phyloP scores from a whole-genome alignment of 2,797 vertebrate species.

The Xiphorhynchus erythropygius region DNA sequence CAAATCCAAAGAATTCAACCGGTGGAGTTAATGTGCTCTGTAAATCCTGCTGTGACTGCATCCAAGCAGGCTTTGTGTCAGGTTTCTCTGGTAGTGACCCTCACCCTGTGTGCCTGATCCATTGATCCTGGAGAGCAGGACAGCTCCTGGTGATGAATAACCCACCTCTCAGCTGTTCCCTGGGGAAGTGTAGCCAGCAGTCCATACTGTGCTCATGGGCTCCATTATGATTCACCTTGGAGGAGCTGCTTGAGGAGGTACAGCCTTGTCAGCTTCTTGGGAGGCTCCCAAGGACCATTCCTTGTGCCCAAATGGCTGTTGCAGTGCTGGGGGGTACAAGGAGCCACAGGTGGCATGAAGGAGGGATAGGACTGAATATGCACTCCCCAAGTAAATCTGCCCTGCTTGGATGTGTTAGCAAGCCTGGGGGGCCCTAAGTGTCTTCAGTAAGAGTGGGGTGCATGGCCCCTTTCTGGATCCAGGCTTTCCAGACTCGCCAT shows the following conservation, averaged over 20 bases:
- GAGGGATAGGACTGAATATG: background rate
- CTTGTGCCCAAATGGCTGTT: background rate
- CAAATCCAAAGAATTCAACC: background rate
- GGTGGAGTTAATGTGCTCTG: background rate
- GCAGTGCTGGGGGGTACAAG: fast-evolving
- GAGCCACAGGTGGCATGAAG: background rate
- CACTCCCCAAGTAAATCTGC: background rate
- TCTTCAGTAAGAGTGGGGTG: background rate
- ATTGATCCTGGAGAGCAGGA: background rate
- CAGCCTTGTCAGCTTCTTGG: background rate
- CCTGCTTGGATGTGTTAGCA: background rate
- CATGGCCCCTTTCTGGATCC: background rate
- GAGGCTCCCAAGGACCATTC: background rate
- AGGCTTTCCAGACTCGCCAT: background rate
- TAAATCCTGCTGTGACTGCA: background rate
- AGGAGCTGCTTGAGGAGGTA: background rate
- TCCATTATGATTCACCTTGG: background rate
- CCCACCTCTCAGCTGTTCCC: background rate
- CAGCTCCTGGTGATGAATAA: background rate
- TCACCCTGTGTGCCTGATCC: background rate
- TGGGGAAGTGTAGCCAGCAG: background rate
- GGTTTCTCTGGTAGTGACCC: background rate
- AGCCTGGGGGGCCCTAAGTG: background rate
- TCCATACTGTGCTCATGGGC: background rate
- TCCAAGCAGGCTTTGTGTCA: background rate